phyloP scores from a whole-genome alignment of 2,113 vertebrate species.

The Cryptotis parvus region DNA sequence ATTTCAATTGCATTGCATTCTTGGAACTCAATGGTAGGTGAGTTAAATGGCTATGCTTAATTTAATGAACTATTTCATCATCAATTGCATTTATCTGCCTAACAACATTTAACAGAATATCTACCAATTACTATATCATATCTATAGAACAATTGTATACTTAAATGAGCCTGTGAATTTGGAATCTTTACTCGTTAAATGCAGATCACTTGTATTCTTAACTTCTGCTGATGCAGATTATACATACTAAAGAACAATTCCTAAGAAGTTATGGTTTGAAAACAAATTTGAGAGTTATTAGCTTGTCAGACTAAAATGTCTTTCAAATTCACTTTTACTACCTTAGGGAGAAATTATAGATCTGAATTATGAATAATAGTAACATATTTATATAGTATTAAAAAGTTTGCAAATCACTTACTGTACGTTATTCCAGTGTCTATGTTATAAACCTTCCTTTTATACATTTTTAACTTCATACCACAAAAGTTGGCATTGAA shows the following conservation, averaged over 20 bases:
- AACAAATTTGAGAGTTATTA: conserved; percentile 10
- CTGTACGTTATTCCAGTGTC: neutral
- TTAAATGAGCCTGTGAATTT: conserved; percentile 44
- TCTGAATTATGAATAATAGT: neutral
- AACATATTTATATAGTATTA: neutral
- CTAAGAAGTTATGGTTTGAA: conserved; percentile 1
- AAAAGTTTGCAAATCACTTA: conserved; percentile 20
- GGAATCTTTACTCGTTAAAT: conserved; percentile 31
- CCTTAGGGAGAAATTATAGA: neutral
- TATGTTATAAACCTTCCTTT: conserved; percentile 19
- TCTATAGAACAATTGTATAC: conserved; percentile 43
- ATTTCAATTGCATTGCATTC: conserved; percentile 53
- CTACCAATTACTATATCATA: conserved; percentile 32
- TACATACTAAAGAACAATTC: neutral
- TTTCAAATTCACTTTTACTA: conserved; percentile 16
- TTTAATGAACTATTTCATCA: conserved; percentile 68
- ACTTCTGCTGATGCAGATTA: conserved; percentile 27
- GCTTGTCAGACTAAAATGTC: neutral
- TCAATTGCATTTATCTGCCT: conserved; percentile 41
- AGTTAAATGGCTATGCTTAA: conserved; percentile 44
- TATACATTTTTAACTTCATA: neutral
- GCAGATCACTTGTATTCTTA: conserved; percentile 15
- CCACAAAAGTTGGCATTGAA: neutral
- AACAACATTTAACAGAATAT: conserved; percentile 46
- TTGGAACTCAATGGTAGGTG: neutral